Evolutionary conservation across 2,888 invertebrate species (phyloP), one percentile per base, ranked within the genome.

Genomic region (Eupithecia subumbrata): DNA sequence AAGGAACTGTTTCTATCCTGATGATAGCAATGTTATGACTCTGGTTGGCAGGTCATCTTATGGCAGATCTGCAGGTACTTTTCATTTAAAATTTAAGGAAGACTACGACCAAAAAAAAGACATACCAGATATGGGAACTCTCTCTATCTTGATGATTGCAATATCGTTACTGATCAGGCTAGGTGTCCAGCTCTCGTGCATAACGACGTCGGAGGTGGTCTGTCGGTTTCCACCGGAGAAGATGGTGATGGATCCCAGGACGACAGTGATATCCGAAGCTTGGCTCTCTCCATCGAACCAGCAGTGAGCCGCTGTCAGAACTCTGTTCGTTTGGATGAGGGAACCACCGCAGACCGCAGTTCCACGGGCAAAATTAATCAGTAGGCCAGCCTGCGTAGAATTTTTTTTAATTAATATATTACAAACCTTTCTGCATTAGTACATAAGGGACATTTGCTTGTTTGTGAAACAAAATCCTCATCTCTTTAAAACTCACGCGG

Each of bases 301-400:
- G 37, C 37, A 37, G 37, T 37, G 37, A 37, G 37, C 37, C 89
- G 87, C 86, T 5, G 85, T 84, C 1, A 86, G 11, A 7, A 87
- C 77, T 40, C 82, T 74, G 40, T 72, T 76, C 9, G 69, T 0
- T 8, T 69, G 80, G 14, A 90, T 45, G 12, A 90, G 81, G 5
- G 85, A 82, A 22, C 83, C 88, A 3, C 90, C 89, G 76, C 90
- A 90, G 2, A 87, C 83, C 22, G 81, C 83, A 9, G 34, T 16
- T 11, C 56, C 43, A 18, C 9, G 14, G 48, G 14, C 73, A 18
- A 66, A 72, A 16, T 8, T 75, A n/a, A 78, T 74, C 45, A 83
- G 56, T 7, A 82, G 79, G 52, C 84, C 85, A 56, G 80, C 84
- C 83, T 83, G 25, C 14, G 45, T 14, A 45, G 16, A 16, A 43